Evolutionary conservation across 2,888 invertebrate species (phyloP), one percentile per base, ranked within the genome.

Genomic region (Hyalella azteca): DNA sequence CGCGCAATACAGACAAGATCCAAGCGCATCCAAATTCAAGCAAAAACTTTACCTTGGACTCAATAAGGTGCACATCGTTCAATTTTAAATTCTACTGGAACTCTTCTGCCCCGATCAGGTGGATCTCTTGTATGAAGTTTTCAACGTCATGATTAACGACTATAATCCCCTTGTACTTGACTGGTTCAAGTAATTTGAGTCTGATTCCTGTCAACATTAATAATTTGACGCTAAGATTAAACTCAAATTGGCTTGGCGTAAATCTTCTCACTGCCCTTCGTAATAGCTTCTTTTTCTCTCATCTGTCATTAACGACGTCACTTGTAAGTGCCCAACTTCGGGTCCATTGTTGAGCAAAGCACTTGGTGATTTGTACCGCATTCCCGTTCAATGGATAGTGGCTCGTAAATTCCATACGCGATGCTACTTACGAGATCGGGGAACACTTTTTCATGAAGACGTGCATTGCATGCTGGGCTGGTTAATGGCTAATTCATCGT

Each of bases 281-380:
- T 26, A 54, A 26, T 26, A 29, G 49, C 29, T 19, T 54, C 29
- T 54, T 54, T 22, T 22, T 5, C 54, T 54, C 22, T 54, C 54
- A 54, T 54, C 22, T 54, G 54, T 54, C 54, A 29, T 26, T 54
- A 29, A 54, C 22, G 54, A 54, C 54, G 54, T 54, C 54, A 9
- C 54, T 54, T 54, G 22, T 29, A 54, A 54, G 54, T 54, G 26
- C 5, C 54, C 54, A 26, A 29, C 54, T 26, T 54, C 54, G 13
- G 29, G 29, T 54, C 54, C 29, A 54, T 54, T 54, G 54, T 54
- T 54, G 26, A 9, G 22, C 54, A 26, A 22, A 54, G 26, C 54
- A 54, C 54, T 54, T 29, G 54, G 54, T 54, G 54, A 54, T 54
- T 54, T 54, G 54, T 54, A 54, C 54, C 54, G 29, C 54, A 54